Evolutionary conservation across 2,888 invertebrate species (phyloP), one percentile per base, ranked within the genome.

Genomic region (Poecilus cupreus): DNA sequence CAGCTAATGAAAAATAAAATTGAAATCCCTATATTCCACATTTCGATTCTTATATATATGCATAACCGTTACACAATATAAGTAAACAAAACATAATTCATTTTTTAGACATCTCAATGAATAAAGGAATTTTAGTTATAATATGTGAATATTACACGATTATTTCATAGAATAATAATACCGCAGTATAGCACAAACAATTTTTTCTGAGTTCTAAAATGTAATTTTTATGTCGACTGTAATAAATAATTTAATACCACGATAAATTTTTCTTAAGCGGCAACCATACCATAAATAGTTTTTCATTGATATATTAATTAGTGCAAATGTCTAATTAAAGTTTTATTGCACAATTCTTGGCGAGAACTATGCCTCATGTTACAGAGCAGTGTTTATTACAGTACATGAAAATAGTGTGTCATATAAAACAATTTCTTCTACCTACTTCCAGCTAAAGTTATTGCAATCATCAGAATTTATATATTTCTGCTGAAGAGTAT

Each of bases 381-480:
- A 32, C 6, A 3, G 1, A 1, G 32, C 32, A 32, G 32, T 32
- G 5, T 32, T 32, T 32, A 5, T 32, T 32, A 0, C 32, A 32
- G 32, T 3, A 32, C 6, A 32, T 8, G 32, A 32, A 32, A 8
- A 32, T 32, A 32, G 32, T 32, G 22, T 60, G 26, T 22, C 60
- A 60, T 24, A 13, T 60, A 60, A n/a, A 60, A n/a, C 60, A 54
- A 60, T 60, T 24, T 60, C 60, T 60, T 5, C 6, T n/a, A 16
- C 13, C 24, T 26, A 8, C 26, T 13, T 11, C 6, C n/a, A n/a
- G n/a, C n/a, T 32, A 68, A 37, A 68, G 37, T 68, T 11, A 68
- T 68, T 68, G 64, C 64, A 68, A 68, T 68, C 37, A 68, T 10
- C 64, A 37, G 64, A 68, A 68, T 68, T 68, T 68, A 68, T 68